These are phyloP conservation scores for Leptopilina syphax DNA, from an alignment of 2,888 invertebrate species.

Conservation along the genomic window DNA sequence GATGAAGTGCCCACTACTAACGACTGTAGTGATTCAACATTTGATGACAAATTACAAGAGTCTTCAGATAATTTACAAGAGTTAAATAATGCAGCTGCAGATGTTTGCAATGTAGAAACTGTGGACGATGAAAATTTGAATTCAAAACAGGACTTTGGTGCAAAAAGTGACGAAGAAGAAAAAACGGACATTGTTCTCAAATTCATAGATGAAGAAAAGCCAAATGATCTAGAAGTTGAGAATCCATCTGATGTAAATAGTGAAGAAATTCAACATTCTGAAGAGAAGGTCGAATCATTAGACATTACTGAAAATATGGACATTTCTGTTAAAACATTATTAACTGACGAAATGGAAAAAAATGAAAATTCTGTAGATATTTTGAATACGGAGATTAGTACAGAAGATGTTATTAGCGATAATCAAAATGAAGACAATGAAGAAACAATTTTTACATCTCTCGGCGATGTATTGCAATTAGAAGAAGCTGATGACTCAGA, in stretches of 20 bases:
- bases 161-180: too few relatives aligned
- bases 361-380: slow-evolving; percentile 29
- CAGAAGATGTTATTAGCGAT: not conserved
- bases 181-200: too few relatives aligned
- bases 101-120: too few relatives aligned
- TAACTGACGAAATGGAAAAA: slow-evolving; percentile 39
- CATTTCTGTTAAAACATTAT: not conserved
- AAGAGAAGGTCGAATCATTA: slow-evolving; percentile 10
- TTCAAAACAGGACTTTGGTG: too few relatives aligned
- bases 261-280: slow-evolving; percentile 9
- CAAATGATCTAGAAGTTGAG: not conserved
- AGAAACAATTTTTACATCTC: too few relatives aligned
- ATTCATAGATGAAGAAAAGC: not conserved
- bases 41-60: not conserved
- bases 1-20: slow-evolving; percentile 12
- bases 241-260: not conserved
- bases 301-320: not conserved
- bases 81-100: too few relatives aligned
- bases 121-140: too few relatives aligned
- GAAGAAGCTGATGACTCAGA: not conserved
- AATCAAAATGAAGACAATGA: too few relatives aligned
- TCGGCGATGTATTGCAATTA: too few relatives aligned
- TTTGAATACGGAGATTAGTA: not conserved
- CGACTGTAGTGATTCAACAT: not conserved
- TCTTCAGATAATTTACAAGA: not conserved